Conservation (phyloP, 1,140 invertebrate species). For the Trichonephila clavata region DNA sequence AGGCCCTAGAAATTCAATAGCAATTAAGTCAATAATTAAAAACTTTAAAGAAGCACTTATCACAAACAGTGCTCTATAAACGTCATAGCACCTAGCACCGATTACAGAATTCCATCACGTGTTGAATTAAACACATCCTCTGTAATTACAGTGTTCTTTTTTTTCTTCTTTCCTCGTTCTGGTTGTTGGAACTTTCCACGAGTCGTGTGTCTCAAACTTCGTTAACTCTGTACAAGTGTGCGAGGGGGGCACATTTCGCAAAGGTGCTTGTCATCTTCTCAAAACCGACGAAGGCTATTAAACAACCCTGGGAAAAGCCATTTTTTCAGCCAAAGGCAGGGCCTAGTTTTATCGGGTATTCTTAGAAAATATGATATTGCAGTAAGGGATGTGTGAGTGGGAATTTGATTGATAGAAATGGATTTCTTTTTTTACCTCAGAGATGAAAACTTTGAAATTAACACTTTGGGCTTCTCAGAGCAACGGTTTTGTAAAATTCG, state of each 20-base stretch:
- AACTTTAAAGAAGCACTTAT: background rate
- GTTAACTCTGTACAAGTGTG: background rate
- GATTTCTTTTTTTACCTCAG: background rate
- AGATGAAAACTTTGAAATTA: background rate
- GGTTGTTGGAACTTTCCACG: background rate
- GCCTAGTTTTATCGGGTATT: background rate
- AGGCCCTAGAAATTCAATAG: background rate
- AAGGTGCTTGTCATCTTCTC: constrained; percentile 21
- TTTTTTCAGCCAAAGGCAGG: constrained; percentile 5
- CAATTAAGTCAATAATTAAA: background rate
- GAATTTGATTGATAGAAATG: background rate
- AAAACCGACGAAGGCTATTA: constrained; percentile 24
- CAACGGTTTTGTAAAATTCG: background rate
- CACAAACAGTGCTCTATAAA: background rate
- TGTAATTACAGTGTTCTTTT: constrained; percentile 24
- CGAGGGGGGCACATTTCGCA: background rate
- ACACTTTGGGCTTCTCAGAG: background rate
- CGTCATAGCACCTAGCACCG: background rate
- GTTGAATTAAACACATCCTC: constrained; percentile 56
- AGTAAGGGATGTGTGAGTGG: background rate
- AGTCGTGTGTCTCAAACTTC: background rate
- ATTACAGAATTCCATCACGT: constrained; percentile 42
- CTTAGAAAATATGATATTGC: background rate
- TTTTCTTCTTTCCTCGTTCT: background rate
- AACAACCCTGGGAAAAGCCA: background rate